Conservation (phyloP, 2,888 invertebrate genomes). For the Torymus tubicola region DNA sequence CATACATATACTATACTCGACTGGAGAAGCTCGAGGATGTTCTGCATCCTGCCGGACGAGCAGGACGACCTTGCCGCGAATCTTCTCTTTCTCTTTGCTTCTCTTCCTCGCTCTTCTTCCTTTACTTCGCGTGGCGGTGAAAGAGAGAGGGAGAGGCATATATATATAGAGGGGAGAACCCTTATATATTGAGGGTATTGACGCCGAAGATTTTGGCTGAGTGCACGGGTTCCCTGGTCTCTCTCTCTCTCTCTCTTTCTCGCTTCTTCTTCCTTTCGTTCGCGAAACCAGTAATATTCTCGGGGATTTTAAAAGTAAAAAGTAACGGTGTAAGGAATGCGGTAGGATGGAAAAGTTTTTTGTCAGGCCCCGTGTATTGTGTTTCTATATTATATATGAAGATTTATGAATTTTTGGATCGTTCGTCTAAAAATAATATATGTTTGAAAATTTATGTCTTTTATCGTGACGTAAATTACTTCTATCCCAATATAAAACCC, state of each 20-base stretch:
- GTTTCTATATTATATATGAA: too few species aligned
- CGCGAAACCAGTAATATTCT: too few species aligned
- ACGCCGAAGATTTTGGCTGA: not conserved
- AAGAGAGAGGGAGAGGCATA: not conserved
- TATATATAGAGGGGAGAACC: not conserved
- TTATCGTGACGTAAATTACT: too few species aligned
- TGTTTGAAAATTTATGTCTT: too few species aligned
- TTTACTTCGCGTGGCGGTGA: constrained; percentile 28
- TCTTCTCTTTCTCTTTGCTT: constrained; percentile 27
- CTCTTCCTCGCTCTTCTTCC: constrained; percentile 32
- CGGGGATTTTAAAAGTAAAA: too few species aligned
- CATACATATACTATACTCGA: not conserved
- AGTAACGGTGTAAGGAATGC: too few species aligned
- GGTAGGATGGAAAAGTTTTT: too few species aligned
- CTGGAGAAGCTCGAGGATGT: constrained; percentile 44
- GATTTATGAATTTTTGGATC: too few species aligned
- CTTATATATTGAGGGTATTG: constrained; percentile 23
- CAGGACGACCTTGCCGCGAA: constrained; percentile 45
- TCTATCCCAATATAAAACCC: too few species aligned
- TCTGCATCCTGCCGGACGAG: constrained; percentile 34
- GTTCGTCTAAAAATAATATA: too few species aligned
- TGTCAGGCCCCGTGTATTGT: too few species aligned
- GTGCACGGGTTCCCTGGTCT: not conserved
- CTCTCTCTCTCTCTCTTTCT: not conserved
- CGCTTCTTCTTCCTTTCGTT: not conserved